Conservation (phyloP, 2,888 invertebrate genomes). For the Campopleginae sp. region DNA sequence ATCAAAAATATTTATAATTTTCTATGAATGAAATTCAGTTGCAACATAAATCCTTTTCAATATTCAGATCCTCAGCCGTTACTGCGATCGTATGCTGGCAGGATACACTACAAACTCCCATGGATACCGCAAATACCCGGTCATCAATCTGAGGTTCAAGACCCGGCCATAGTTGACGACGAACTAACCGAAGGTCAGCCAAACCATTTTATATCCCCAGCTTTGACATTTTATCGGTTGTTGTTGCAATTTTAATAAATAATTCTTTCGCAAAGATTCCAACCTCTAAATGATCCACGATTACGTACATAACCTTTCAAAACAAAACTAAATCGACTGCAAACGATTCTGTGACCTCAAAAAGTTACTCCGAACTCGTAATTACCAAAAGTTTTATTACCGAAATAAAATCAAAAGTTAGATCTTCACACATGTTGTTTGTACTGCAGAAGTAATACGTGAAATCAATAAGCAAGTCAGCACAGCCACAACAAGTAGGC, state of each 20-base stretch:
- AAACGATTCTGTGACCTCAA: not conserved
- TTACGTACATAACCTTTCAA: not conserved
- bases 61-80: slow-evolving; percentile 22
- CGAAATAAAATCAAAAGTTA: not conserved
- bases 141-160: slow-evolving; percentile 72
- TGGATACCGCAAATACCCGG: slow-evolving; percentile 73
- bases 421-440: not conserved
- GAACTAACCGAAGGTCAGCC: slow-evolving; percentile 73
- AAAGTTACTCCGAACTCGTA: not conserved
- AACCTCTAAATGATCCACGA: not conserved
- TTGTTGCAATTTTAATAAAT: not conserved
- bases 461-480: slow-evolving; percentile 88
- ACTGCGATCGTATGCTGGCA: not conserved
- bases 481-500: slow-evolving; percentile 86
- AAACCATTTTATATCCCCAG: not conserved
- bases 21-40: not conserved
- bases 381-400: not conserved
- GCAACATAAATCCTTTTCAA: not conserved
- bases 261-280: not conserved
- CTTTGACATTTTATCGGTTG: not conserved
- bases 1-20: not conserved
- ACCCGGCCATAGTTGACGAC: slow-evolving; percentile 74
- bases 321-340: not conserved
- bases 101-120: slow-evolving; percentile 63
- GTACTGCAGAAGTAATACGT: slow-evolving; percentile 85